A percentile compares a stretch with the other conserved stretches of the same genome.
Evolutionary conservation across 1,140 invertebrate species (phyloP).

Genomic region (Apis laboriosa): DNA sequence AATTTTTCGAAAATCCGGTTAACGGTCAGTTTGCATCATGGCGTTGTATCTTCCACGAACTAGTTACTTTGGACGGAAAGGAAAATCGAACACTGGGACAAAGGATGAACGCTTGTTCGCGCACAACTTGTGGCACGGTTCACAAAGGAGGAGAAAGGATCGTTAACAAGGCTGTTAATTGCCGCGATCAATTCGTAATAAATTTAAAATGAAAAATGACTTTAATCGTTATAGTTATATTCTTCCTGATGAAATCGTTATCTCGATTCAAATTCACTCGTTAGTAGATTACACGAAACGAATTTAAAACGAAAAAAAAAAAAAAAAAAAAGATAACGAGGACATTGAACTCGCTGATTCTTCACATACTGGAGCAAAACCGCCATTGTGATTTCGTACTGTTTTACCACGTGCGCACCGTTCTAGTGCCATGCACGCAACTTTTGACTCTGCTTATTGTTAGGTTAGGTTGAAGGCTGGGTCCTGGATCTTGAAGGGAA

Average conservation of each 20-base stretch:
- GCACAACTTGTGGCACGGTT: not conserved
- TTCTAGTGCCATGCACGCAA: not conserved
- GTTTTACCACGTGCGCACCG: too few relatives aligned
- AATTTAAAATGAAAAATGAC: not conserved
- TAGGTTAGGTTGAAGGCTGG: not conserved
- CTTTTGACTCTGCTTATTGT: not conserved
- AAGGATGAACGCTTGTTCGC: not conserved
- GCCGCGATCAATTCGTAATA: slow-evolving; percentile 5
- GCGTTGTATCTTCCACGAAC: not conserved
- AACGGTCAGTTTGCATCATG: slow-evolving; percentile 17
- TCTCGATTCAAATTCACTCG: not conserved
- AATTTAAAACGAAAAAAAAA: too few relatives aligned
- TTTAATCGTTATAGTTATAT: not conserved
- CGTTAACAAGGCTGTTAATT: slow-evolving; percentile 15
- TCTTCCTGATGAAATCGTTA: not conserved
- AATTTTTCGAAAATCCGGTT: slow-evolving; percentile 54
- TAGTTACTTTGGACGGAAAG: not conserved
- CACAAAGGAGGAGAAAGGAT: not conserved
- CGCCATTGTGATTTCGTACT: too few relatives aligned
- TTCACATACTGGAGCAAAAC: too few relatives aligned
- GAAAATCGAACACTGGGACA: not conserved
- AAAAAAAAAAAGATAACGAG: too few relatives aligned
- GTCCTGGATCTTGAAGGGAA: not conserved
- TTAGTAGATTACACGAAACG: too few relatives aligned
- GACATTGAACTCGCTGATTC: too few relatives aligned